A percentile compares a stretch with the other conserved stretches of the same genome.
phyloP scores from a whole-genome alignment of 2,113 vertebrate species.

The Gymnobelideus leadbeateri region DNA sequence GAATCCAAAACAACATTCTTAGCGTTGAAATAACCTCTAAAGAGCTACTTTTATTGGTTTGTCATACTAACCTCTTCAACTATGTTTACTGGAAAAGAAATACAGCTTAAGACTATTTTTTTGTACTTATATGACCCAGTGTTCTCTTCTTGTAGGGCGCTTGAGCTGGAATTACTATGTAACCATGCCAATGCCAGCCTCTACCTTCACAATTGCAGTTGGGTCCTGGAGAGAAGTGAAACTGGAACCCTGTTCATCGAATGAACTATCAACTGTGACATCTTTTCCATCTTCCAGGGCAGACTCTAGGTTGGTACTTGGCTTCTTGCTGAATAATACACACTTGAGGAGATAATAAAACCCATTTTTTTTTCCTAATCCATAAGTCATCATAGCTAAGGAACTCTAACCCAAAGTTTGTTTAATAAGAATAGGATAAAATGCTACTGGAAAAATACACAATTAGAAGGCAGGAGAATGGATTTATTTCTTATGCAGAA shows the following conservation, averaged over 20 bases:
- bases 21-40: not conserved
- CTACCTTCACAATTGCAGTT: conserved; percentile 95
- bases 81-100: conserved; percentile 14
- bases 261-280: conserved; percentile 41
- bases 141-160: conserved; percentile 81
- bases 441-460: conserved; percentile 58
- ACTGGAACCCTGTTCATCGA: conserved; percentile 66
- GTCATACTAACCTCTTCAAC: not conserved
- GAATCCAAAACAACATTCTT: not conserved
- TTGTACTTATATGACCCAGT: not conserved
- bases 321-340: conserved; percentile 64
- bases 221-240: conserved; percentile 92
- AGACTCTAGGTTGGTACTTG: conserved; percentile 88
- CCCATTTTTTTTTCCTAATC: conserved; percentile 65
- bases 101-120: not conserved
- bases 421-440: conserved; percentile 74
- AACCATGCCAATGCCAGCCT: conserved; percentile 98
- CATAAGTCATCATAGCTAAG: conserved; percentile 72
- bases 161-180: conserved; percentile 94
- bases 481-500: conserved; percentile 64
- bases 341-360: conserved; percentile 50
- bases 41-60: not conserved
- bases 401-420: conserved; percentile 75
- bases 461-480: conserved; percentile 67
- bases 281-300: conserved; percentile 67